Base-by-base conservation (phyloP, 2,113 vertebrate species). In the Caretta caretta region DNA sequence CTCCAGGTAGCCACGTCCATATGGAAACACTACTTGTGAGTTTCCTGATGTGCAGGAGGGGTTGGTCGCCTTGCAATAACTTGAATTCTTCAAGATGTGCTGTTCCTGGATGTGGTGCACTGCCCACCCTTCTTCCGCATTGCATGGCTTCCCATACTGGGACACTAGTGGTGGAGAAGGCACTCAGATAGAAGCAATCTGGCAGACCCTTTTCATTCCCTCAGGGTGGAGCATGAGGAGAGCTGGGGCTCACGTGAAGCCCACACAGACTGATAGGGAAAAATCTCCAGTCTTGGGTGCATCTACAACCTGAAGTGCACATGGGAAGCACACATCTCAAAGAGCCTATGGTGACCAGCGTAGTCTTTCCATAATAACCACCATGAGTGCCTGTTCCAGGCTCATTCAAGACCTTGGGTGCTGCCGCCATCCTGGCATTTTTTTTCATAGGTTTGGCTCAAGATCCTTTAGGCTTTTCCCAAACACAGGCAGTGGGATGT, bases 71-170 rank as follows among this genome's bases (percentile, higher is more conserved):
- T 38, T 72, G n/a, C 10, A 10, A 19, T 72, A 72, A 38, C n/a
- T 38, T 72, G n/a, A 72, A 19, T 38, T 72, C 65, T 72, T 69
- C 19, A 8, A 20, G 35, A 19, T n/a, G 65, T 69, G 35, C 20
- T n/a, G 19, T 20, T n/a, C 35, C 65, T 38, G n/a, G 16, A 9
- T 22, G 8, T 72, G n/a, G 65, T 38, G 65, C 14, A 8, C 35
- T 9, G 9, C 11, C 0, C 3, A 1, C 1, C 2, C 9, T 59
- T 10, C 12, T 2, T 38, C 22, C 25, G 14, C 59, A 11, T 2
- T 1, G 1, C 35, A 4, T 1, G n/a, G 17, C 17, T 72, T 38
- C 65, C n/a, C 14, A 1, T 11, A n/a, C 19, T 10, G 35, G 9
- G 31, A 38, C 9, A 27, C n/a, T 22, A 72, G 8, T 5, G 19